Percentiles rank a stretch among this genome's conserved stretches.
Conservation (phyloP, 35 echinoderm and acorn worm genomes). For the Ptychodera flava region DNA sequence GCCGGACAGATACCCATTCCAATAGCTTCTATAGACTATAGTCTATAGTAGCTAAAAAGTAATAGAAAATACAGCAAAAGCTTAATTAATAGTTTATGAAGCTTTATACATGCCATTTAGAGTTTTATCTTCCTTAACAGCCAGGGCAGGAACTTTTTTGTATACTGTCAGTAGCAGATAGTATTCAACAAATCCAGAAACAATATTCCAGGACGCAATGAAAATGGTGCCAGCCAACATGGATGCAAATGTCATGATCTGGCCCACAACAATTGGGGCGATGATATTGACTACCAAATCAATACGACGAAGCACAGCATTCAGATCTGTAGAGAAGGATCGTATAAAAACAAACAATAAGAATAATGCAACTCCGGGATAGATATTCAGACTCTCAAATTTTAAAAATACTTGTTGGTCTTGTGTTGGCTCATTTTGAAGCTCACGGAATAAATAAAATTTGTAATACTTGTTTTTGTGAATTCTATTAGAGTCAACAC, state of each 20-base stretch:
- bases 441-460: not conserved
- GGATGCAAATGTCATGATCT: slow-evolving; percentile 71
- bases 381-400: not conserved
- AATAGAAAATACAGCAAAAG: no score
- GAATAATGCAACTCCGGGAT: no score
- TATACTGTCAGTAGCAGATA: slow-evolving; percentile 57
- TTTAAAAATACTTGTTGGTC: not conserved
- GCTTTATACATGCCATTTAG: not conserved
- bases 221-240: slow-evolving; percentile 66
- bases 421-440: no score
- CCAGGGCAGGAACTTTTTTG: slow-evolving; percentile 60
- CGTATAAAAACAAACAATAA: no score
- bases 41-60: no score
- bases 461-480: no score
- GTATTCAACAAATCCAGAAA: slow-evolving; percentile 82
- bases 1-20: no score
- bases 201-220: slow-evolving; percentile 75
- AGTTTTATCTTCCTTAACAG: slow-evolving; percentile 36
- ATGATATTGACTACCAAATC: slow-evolving; percentile 80
- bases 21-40: no score
- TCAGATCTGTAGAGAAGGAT: slow-evolving; percentile 45
- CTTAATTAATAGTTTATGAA: no score
- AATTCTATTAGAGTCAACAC: no score
- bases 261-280: slow-evolving; percentile 76
- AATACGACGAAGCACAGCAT: slow-evolving; percentile 75